Evolutionary conservation across 2,888 invertebrate species (phyloP), one percentile per base, ranked within the genome.

Genomic region (Andrena fulva): DNA sequence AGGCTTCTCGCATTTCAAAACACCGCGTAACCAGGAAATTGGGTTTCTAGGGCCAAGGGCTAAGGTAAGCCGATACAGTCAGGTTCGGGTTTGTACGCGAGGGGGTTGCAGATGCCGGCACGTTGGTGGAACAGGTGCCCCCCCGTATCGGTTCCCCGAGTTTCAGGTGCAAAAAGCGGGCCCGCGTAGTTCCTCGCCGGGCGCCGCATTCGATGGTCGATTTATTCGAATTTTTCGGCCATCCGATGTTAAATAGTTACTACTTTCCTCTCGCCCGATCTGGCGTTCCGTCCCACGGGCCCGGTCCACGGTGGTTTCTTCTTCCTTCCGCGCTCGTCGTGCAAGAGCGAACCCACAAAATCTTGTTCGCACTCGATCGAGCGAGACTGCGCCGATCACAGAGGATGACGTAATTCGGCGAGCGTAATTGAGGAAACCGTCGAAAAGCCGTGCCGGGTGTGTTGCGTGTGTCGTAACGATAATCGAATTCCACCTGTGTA

Each of bases 121-220:
- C 33, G 74, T 52, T 56, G 64, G 72, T 68, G 31, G 77, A 75
- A 88, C 87, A 87, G 87, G 85, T 87, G 87, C 75, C 70, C 75
- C 70, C 67, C 63, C 12, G 35, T 42, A 31, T 62, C 59, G 50
- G 81, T 80, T 72, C 83, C 79, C 76, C 60, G 31, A 27, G 74
- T 69, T 71, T 59, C 2, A 24, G 20, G n/a, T 24, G 54, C 68
- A 35, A 85, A 78, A 78, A 80, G 42, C 12, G 48, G 42, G 12
- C 24, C 24, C 50, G 71, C 56, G 63, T 64, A 66, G 64, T 79
- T 67, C 72, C 75, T 67, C 71, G 35, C 67, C 20, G 69, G 48
- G 52, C 33, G 52, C 52, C 62, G 42, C 33, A 27, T 56, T 8
- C 29, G 70, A n/a, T 68, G n/a, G 59, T 60, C 50, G 42, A 73